Percentiles rank a stretch among this genome's conserved stretches.
These are phyloP conservation scores for Numida meleagris DNA, from an alignment of 2,113 vertebrate species.

Conservation along the genomic window DNA sequence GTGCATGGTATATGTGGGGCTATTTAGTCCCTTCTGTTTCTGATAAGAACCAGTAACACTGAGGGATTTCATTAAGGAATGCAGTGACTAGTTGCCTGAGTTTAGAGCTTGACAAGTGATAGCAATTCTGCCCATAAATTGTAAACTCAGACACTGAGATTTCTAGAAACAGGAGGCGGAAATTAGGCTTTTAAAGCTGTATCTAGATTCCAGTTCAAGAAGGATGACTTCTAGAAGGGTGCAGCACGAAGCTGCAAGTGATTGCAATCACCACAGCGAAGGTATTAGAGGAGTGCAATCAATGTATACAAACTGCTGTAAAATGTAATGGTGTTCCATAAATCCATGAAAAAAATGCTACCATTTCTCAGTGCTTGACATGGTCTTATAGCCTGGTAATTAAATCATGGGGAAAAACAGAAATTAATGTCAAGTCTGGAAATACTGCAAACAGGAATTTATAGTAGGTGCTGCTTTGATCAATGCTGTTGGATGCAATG, in stretches of 20 bases:
- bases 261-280: background rate
- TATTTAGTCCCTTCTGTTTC: background rate
- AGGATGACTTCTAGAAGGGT: background rate
- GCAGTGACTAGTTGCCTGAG: background rate
- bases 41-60: background rate
- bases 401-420: background rate
- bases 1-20: background rate
- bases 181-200: background rate
- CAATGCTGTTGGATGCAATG: background rate
- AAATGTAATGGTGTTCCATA: background rate
- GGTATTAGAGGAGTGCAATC: background rate
- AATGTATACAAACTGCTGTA: background rate
- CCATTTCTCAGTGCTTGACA: background rate
- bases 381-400: background rate
- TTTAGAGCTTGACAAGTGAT: background rate
- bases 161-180: background rate
- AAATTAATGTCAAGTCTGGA: background rate
- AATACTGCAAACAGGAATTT: background rate
- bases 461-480: background rate
- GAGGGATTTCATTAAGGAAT: slow-evolving; percentile 17
- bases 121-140: slow-evolving; percentile 2
- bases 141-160: background rate
- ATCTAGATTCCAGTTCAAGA: background rate
- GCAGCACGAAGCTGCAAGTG: background rate
- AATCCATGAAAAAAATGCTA: background rate